phyloP scores from a whole-genome alignment of 2,888 invertebrate genomes.

The Sylvicola cinctus region DNA sequence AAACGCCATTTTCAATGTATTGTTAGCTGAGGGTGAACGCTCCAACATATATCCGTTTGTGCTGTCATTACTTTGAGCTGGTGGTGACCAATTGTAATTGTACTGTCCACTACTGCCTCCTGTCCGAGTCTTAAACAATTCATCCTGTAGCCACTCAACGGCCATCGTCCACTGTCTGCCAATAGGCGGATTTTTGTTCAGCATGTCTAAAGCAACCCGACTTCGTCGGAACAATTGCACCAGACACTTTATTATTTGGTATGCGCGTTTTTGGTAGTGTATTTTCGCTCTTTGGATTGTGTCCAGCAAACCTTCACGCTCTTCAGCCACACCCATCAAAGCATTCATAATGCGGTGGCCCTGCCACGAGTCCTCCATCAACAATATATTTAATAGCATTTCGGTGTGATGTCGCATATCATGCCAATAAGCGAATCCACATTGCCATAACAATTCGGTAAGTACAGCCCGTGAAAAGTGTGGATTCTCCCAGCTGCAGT shows the following conservation, averaged over 20 bases:
- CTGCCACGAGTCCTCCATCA: slow-evolving; percentile 93
- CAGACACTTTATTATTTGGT: slow-evolving; percentile 91
- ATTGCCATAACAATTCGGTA: slow-evolving; percentile 80
- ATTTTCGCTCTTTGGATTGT: slow-evolving; percentile 81
- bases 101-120: slow-evolving; percentile 40
- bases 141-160: slow-evolving; percentile 88
- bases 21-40: slow-evolving; percentile 79
- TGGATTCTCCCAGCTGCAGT: slow-evolving; percentile 93
- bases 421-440: slow-evolving; percentile 73
- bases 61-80: slow-evolving; percentile 85
- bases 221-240: slow-evolving; percentile 78
- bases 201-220: slow-evolving; percentile 55
- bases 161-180: slow-evolving; percentile 74
- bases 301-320: slow-evolving; percentile 81
- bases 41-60: slow-evolving; percentile 89
- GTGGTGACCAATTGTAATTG: slow-evolving; percentile 85
- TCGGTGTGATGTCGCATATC: slow-evolving; percentile 87
- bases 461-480: slow-evolving; percentile 77
- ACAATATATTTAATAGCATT: slow-evolving; percentile 61
- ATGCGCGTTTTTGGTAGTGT: slow-evolving; percentile 90
- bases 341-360: slow-evolving; percentile 85
- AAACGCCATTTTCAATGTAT: slow-evolving; percentile 60
- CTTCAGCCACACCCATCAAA: slow-evolving; percentile 65
- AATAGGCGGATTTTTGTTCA: slow-evolving; percentile 56
- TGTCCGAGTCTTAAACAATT: slow-evolving; percentile 51